These are phyloP conservation scores for Holacanthus passer DNA, from an alignment of 2,113 vertebrate species.

Conservation along the genomic window DNA sequence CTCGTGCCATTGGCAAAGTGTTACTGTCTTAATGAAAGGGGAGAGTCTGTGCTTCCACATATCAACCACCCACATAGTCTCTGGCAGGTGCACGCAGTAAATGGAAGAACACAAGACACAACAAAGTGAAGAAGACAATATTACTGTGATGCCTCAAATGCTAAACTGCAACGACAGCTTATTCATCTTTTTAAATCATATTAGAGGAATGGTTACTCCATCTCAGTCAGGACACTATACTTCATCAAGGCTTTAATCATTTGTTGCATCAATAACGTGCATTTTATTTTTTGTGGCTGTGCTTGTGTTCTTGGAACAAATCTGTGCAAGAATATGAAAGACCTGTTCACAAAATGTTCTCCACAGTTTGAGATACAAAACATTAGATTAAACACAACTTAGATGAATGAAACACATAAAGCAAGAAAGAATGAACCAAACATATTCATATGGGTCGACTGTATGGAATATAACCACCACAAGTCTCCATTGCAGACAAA, in stretches of 20 bases:
- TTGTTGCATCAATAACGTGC: neutral
- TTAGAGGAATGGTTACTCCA: neutral
- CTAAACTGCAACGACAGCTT: neutral
- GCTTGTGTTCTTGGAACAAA: neutral
- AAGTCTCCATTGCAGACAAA: neutral
- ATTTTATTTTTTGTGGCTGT: neutral
- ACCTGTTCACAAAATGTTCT: neutral
- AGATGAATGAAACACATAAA: too few relatives aligned
- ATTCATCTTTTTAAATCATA: neutral
- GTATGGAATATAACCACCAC: neutral
- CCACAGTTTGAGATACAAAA: neutral
- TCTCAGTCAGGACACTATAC: neutral
- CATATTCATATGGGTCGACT: neutral
- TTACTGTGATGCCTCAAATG: neutral
- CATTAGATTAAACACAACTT: neutral
- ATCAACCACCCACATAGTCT: conserved; percentile 42
- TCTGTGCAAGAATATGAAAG: neutral
- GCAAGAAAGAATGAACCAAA: neutral
- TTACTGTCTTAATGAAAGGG: neutral
- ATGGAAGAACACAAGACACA: conserved; percentile 24
- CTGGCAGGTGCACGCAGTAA: conserved; percentile 50
- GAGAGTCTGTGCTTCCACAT: neutral
- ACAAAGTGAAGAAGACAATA: neutral
- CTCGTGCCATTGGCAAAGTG: neutral
- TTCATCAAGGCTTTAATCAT: neutral